Conservation (phyloP, 92 coral and sea anemone species). For the Palythoa grandiflora region DNA sequence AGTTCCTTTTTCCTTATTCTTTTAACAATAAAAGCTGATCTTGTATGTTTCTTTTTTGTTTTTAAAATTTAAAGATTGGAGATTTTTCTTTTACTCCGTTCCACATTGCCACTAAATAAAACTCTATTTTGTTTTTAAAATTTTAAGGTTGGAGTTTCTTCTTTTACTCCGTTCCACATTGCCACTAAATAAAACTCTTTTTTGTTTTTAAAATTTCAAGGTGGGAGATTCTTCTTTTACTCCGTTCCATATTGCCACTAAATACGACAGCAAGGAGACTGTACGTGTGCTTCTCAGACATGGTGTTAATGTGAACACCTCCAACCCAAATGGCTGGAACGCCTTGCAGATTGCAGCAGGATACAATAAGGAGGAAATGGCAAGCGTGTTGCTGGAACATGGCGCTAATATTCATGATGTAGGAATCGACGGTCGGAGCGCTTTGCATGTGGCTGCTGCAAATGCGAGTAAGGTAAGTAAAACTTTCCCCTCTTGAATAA, state of each 20-base stretch:
- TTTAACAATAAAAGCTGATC: no score
- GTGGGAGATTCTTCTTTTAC: constrained; percentile 34
- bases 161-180: constrained; percentile 29
- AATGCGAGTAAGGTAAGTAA: constrained; percentile 6
- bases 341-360: constrained; percentile 35
- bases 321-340: constrained; percentile 12
- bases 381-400: constrained; percentile 24
- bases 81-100: constrained; percentile 27
- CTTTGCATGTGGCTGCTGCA: constrained; percentile 38
- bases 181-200: neutral
- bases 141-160: constrained; percentile 26
- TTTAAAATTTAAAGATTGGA: constrained; percentile 12
- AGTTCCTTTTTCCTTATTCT: no score
- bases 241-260: constrained; percentile 38
- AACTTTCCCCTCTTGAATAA: no score
- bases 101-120: constrained; percentile 17
- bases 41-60: neutral
- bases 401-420: constrained; percentile 36
- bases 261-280: constrained; percentile 25
- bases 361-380: constrained; percentile 18
- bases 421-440: constrained; percentile 23
- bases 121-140: neutral
- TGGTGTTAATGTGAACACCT: constrained; percentile 19
- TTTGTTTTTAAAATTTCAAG: neutral
- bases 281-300: constrained; percentile 30